Evolutionary conservation across 2,888 invertebrate species (phyloP), one percentile per base, ranked within the genome.

Genomic region (Cotesia congregata): DNA sequence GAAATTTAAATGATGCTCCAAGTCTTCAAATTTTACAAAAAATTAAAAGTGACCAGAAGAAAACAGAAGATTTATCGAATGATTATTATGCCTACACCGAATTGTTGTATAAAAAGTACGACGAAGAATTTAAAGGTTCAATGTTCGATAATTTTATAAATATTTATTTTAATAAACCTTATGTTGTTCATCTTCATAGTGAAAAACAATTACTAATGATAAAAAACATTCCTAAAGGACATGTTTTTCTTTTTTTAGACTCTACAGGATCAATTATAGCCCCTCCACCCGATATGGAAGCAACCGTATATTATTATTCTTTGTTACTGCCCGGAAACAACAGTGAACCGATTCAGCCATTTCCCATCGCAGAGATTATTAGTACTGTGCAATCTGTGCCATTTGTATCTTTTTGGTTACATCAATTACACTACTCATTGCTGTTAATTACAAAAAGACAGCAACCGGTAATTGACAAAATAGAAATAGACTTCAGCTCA

Each of bases 261-360:
- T 65, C 74, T 6, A 78, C 78, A 1, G 78, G 78, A 3, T 71
- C 78, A 30, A 78, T 76, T 60, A 76, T 78, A 12, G 50, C 12
- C 12, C 50, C 50, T 12, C 50, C 50, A 2, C 12, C 50, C 9
- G 50, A 9, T 9, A 50, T 50, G 12, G 12, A 9, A 7, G 50
- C 50, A 12, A 50, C 50, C 12, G 69, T 77, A 6, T 74, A 70
- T 30, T 78, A 77, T 7, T 78, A 74, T 39, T 67, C 74, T 12
- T 64, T 76, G 5, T 60, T 78, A 61, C 50, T 73, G 9, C 73
- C 76, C 6, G 78, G 74, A 7, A 71, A 67, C 59, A 61, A 68
- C 17, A 30, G 30, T 30, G 68, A 50, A 4, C 50, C 50, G 9
- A 65, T 65, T 4, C 72, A 68, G 0, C 69, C 72, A 1, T 7